phyloP scores from a whole-genome alignment of 2,888 invertebrate genomes.

The Cheiracanthium punctorium region DNA sequence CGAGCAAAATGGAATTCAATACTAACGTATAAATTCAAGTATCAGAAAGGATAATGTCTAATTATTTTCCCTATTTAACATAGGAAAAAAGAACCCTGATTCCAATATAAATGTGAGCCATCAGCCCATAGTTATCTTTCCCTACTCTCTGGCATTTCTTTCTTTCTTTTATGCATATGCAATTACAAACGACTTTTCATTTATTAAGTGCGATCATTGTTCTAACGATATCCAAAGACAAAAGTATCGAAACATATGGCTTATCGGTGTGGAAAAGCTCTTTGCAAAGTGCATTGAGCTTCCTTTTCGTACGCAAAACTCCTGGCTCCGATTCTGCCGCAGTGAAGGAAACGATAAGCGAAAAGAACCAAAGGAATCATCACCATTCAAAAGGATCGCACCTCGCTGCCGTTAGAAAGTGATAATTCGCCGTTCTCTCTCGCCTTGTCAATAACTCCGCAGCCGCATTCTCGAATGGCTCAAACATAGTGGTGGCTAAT shows the following conservation, averaged over 20 bases:
- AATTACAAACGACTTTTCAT: constrained; percentile 40
- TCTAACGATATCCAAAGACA: constrained; percentile 39
- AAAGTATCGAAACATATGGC: constrained; percentile 58
- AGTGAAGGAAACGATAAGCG: constrained; percentile 58
- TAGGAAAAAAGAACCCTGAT: no score
- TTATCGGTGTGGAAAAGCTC: constrained; percentile 24
- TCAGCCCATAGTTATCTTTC: no score
- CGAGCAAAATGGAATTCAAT: no score
- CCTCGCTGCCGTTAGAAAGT: not conserved
- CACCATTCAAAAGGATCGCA: constrained; percentile 36
- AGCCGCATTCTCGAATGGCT: not conserved
- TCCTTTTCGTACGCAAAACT: constrained; percentile 34
- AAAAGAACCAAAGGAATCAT: constrained; percentile 40
- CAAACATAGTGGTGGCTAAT: constrained; percentile 55
- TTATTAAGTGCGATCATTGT: constrained; percentile 58
- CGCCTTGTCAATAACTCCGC: constrained; percentile 57
- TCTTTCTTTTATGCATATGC: constrained; percentile 15
- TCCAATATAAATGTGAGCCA: no score
- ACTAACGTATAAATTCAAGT: no score
- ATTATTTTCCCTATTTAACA: no score
- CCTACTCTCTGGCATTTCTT: no score
- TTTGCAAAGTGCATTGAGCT: constrained; percentile 1
- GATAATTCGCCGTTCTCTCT: constrained; percentile 26
- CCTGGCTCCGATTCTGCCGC: constrained; percentile 25
- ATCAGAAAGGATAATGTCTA: no score